Percentiles rank a stretch among this genome's conserved stretches.
Evolutionary conservation across 2,113 vertebrate species (phyloP).

Genomic region (Telmatochromis sp.): DNA sequence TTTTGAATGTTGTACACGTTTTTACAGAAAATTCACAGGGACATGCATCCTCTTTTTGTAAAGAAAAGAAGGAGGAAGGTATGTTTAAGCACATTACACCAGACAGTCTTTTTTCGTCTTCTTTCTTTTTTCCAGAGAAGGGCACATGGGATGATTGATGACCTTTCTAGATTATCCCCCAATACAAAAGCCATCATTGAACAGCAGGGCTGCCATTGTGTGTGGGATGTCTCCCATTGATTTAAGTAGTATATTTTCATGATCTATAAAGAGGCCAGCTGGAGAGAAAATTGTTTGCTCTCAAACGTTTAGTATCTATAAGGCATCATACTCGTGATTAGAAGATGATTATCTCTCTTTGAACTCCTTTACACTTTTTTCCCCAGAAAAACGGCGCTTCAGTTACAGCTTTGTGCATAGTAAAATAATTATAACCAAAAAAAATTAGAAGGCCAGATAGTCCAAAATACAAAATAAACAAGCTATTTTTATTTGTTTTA

Average conservation of each 20-base stretch:
- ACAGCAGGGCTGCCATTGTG: conserved; percentile 67
- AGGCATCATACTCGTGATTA: conserved; percentile 49
- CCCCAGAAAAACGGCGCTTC: background rate
- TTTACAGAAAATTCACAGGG: background rate
- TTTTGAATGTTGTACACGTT: background rate
- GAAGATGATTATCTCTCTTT: conserved; percentile 39
- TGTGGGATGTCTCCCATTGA: conserved; percentile 69
- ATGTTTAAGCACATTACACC: conserved; percentile 31
- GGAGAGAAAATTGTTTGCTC: conserved; percentile 67
- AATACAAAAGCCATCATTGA: conserved; percentile 66
- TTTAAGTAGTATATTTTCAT: conserved; percentile 71
- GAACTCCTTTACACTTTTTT: background rate
- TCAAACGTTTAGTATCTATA: conserved; percentile 60
- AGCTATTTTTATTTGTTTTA: background rate
- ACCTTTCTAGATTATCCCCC: conserved; percentile 62
- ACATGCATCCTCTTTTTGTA: background rate
- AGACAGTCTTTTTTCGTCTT: background rate
- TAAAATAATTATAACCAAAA: background rate
- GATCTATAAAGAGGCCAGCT: conserved; percentile 71
- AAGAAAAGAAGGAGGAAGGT: background rate
- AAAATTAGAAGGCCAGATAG: background rate
- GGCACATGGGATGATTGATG: conserved; percentile 67
- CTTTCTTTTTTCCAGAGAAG: conserved; percentile 13
- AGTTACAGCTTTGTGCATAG: background rate
- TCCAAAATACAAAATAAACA: background rate